Conservation (phyloP, 2,888 invertebrate species). For the Drosophila anomalata region DNA sequence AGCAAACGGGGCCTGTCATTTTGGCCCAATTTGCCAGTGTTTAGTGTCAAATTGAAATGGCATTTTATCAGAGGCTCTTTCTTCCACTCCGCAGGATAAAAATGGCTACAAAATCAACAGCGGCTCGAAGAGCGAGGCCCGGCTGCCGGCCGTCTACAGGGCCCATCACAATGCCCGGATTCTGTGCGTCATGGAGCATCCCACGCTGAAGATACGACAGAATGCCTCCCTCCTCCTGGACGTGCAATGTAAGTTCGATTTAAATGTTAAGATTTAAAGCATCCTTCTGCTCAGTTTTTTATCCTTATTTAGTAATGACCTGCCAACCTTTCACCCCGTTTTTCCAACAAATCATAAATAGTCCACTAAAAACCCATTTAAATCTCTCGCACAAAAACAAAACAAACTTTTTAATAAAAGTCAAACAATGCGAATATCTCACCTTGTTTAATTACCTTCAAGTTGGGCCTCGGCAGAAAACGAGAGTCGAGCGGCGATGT, state of each 20-base stretch:
- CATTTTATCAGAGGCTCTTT: slow-evolving; percentile 46
- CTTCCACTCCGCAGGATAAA: slow-evolving; percentile 77
- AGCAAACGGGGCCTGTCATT: slow-evolving; percentile 46
- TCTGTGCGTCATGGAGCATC: slow-evolving; percentile 91
- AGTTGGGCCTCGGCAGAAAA: slow-evolving; percentile 11
- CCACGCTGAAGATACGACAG: slow-evolving; percentile 84
- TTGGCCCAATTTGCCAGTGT: slow-evolving; percentile 61
- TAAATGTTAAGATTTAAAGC: too few species aligned
- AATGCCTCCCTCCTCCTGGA: slow-evolving; percentile 84
- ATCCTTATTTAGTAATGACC: neutral
- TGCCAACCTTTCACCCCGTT: neutral
- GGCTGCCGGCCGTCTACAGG: slow-evolving; percentile 90
- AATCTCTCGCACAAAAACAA: slow-evolving; percentile 20
- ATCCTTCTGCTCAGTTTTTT: neutral
- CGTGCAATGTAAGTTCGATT: slow-evolving; percentile 83
- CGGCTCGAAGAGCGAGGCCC: slow-evolving; percentile 87
- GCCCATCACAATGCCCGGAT: slow-evolving; percentile 95
- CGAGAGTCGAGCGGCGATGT: slow-evolving; percentile 35
- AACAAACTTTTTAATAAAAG: slow-evolving; percentile 55
- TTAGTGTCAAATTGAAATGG: slow-evolving; percentile 60
- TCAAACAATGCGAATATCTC: slow-evolving; percentile 59
- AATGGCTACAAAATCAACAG: slow-evolving; percentile 84
- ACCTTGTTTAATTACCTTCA: slow-evolving; percentile 68
- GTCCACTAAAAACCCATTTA: slow-evolving; percentile 31
- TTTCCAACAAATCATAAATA: slow-evolving; percentile 8